Base-by-base conservation (phyloP, 2,113 vertebrate species). In the Salvelinus sp. region DNA sequence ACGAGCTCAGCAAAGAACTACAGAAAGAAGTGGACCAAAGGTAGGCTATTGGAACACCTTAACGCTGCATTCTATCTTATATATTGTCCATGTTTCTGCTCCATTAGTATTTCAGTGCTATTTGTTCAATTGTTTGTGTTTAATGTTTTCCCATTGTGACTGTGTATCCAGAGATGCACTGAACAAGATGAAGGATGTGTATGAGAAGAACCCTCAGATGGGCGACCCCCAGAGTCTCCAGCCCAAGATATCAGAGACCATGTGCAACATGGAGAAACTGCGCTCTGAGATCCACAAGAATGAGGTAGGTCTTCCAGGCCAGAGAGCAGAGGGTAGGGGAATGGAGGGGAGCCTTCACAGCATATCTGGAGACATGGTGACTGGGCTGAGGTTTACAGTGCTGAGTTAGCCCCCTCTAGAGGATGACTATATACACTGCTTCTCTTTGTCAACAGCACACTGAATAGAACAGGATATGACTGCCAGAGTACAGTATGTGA, bases 181-280 rank as follows among this genome's bases (percentile, higher is more conserved):
- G 84, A 98, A 98, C 91, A 99, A 98, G 93, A 99, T 99, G 97
- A 98, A 98, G 93, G 98, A 98, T n/a, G 98, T 99, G 13, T 99
- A 99, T 83, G 97, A 98, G 90, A 98, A 98, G 91, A 98, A 96
- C 84, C 96, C 97, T 38, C 97, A 98, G 88, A 98, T 99, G 97
- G 98, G 98, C 25, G 97, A 99, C 83, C 96, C 98, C 68, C 89
- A 88, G 88, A 99, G 97, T 90, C 94, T 99, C 79, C 96, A 98
- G 84, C 97, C 97, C 73, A 98, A 97, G 89, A 94, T 99, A 90
- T 95, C 96, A 18, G 98, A 99, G 87, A 99, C 97, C 22, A 97
- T 97, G 82, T 95, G 93, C 89, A 99, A 95, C 84, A 98, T 99
- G 93, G 96, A 98, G 87, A 96, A 95, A 76, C 94, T 99, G 30